Evolutionary conservation across 2,797 vertebrate genomes (phyloP), one percentile per base, ranked within the genome.

Genomic region (Anabas testudineus): DNA sequence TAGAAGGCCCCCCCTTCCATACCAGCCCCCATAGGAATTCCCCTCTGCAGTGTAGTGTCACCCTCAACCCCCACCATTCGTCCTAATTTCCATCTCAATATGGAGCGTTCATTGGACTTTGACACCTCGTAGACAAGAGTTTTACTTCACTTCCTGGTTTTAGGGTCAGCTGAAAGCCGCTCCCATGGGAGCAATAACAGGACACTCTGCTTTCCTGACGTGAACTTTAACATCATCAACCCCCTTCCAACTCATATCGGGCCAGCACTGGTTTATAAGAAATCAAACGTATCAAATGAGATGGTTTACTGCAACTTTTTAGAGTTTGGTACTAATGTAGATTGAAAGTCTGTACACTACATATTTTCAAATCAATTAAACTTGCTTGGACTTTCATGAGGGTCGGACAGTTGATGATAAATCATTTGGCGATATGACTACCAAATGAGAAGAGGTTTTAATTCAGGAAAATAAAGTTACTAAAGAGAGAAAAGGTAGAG

Each of bases 21-120:
- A 80, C 78, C 70, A 81, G 72, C 77, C 83, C 82, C 66, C 73
- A 89, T 87, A 89, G 89, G 90, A 92, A 90, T 91, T 90, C 83
- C 85, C 90, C 65, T 76, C 83, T 84, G 84, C 76, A 85, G 85
- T 86, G 78, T 41, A 81, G 82, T 80, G 71, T 85, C 36, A 56
- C 67, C 85, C 80, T 78, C 82, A 82, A 81, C 83, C 88, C 89
- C 89, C 85, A 76, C 83, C 61, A 46, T 55, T 80, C 73, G 66
- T 73, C 85, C 90, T 92, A 63, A 93, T 93, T 91, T 92, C 87
- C 90, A 93, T 93, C 78, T 92, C 84, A 93, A 93, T 91, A 88
- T 85, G 77, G 59, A 85, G 75, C 51, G 72, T 85, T 91, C 86
- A 81, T 89, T 90, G 89, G 92, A 93, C 93, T 90, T 91, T 91